Base-by-base conservation (phyloP, 37 sponge, comb jelly and placozoan genomes). In the Eunapius fragilis region DNA sequence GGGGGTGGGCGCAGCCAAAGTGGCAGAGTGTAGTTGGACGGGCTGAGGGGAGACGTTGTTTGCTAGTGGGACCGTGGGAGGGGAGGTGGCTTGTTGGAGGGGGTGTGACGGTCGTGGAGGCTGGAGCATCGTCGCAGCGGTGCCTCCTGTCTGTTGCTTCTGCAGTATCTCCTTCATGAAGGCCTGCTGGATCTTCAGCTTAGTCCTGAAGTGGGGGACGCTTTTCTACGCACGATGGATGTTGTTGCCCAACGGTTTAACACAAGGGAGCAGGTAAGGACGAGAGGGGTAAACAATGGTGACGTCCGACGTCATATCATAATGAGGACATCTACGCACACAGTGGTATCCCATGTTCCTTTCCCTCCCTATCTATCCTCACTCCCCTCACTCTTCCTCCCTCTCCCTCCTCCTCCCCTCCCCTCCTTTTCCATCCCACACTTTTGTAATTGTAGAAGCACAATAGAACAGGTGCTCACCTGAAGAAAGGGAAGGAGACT, bases 401-500 rank as follows among this genome's bases (percentile, higher is more conserved):
- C 47, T 9, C 4, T 45, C 47, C 47, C 9, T 45, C 47, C 9
- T 9, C 47, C 47, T 45, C 47, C 47, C 4, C 47, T 9, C 4
- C 58, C 14, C 58, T 17, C 58, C 2, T 17, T 19, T 0, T n/a
- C 28, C 1, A 12, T n/a, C 28, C 10, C 11, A 72, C 31, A 17
- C 17, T 25, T 24, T 0, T 31, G 22, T 19, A 58, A 11, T 17
- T 4, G 23, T 26, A 73, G n/a, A 19, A 9, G 6, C 47, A 75
- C n/a, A 75, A 36, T 31, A 48, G 75, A 36, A 82, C 67, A 5
- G 28, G 0, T 25, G 70, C 82, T 32, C 70, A 94, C 94, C 88
- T 94, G 84, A 23, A 94, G 86, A 50, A 94, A 94, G 17, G 94
- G 94, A 3, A 94, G 86, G 35, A 94, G 76, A 30, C 76, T 87